phyloP scores from a whole-genome alignment of 2,888 invertebrate genomes.

The Lacanobia oleracea region DNA sequence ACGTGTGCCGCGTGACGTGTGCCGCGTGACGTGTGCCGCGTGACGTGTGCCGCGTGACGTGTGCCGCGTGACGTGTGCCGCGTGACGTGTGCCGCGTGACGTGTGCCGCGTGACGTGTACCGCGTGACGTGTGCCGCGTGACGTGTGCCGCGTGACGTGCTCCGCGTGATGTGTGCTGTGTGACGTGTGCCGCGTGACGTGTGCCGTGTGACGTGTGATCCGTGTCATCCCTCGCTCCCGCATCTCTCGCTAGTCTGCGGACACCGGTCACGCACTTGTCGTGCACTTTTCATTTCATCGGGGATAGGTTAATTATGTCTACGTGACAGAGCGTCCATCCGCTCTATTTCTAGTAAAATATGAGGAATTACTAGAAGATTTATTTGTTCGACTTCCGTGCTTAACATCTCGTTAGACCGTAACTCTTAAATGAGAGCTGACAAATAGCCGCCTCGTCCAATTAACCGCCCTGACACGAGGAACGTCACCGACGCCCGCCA shows the following conservation, averaged over 20 bases:
- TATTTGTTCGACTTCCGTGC: slow-evolving; percentile 33
- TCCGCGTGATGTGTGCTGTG: too few relatives aligned
- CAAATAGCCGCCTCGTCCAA: slow-evolving; percentile 33
- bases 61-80: too few relatives aligned
- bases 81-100: too few relatives aligned
- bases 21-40: too few relatives aligned
- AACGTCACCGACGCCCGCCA: background rate
- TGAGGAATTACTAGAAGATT: slow-evolving; percentile 12
- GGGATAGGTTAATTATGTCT: slow-evolving; percentile 1
- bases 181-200: too few relatives aligned
- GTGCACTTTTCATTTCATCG: background rate
- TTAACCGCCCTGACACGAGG: slow-evolving; percentile 9
- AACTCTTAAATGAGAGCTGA: slow-evolving; percentile 34
- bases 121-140: background rate
- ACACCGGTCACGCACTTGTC: slow-evolving; percentile 4
- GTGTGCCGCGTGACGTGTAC: background rate
- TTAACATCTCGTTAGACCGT: slow-evolving; percentile 14
- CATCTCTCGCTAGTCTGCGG: background rate
- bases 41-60: too few relatives aligned
- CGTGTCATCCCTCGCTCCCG: background rate
- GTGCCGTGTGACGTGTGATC: background rate
- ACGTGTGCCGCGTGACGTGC: background rate
- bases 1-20: background rate
- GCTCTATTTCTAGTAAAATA: slow-evolving; percentile 31
- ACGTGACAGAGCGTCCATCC: background rate